Conservation (phyloP, 2,888 invertebrate genomes). For the Melanchra persicariae region DNA sequence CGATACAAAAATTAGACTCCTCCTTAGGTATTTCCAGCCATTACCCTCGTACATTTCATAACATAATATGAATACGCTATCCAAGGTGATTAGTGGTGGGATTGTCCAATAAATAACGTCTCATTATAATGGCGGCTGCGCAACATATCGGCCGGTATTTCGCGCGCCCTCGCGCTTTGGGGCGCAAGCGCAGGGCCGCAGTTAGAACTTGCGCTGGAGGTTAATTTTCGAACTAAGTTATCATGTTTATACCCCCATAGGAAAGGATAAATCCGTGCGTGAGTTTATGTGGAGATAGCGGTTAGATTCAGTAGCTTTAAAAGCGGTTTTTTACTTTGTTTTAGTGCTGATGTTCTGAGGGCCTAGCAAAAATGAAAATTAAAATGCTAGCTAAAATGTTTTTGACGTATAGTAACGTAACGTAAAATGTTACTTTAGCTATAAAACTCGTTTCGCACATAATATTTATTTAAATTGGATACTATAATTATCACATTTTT, state of each 20-base stretch:
- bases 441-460: too few relatives aligned
- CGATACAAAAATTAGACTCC: not conserved
- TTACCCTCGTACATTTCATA: conserved; percentile 30
- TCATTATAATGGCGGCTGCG: conserved; percentile 84
- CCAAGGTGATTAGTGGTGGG: conserved; percentile 81
- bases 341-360: too few relatives aligned
- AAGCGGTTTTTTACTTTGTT: too few relatives aligned
- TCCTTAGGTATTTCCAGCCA: conserved; percentile 35
- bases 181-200: conserved; percentile 74
- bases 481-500: too few relatives aligned
- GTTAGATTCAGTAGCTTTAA: too few relatives aligned
- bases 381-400: too few relatives aligned
- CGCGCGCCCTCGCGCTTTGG: conserved; percentile 76
- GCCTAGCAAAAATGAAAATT: too few relatives aligned
- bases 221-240: not conserved
- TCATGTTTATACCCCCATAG: not conserved
- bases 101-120: conserved; percentile 88
- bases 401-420: too few relatives aligned
- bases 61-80: conserved; percentile 61
- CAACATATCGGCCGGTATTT: conserved; percentile 82
- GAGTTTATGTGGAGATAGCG: too few relatives aligned
- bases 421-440: too few relatives aligned
- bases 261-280: too few relatives aligned
- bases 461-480: too few relatives aligned
- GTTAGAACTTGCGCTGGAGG: conserved; percentile 22